phyloP scores from a whole-genome alignment of 2,797 vertebrate genomes.

The Scolopax bukidnonensis region DNA sequence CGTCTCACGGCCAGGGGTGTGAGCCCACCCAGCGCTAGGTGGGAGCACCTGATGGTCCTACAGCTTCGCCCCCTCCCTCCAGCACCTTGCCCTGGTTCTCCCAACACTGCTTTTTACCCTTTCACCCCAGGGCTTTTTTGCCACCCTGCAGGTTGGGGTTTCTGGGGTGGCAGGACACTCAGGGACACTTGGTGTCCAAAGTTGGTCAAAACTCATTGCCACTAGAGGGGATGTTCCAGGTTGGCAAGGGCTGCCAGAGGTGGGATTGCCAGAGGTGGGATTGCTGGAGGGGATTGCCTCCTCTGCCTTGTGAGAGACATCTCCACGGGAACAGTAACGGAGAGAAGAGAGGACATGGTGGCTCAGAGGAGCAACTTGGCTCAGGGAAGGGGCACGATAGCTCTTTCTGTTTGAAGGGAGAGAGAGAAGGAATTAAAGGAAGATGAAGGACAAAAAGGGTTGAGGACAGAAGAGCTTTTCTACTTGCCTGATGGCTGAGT shows the following conservation, averaged over 20 bases:
- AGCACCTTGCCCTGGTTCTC: fast-evolving
- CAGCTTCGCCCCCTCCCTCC: background rate
- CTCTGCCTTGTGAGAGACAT: background rate
- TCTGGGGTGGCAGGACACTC: fast-evolving
- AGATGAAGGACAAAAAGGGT: background rate
- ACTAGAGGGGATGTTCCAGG: background rate
- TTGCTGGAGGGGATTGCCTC: background rate
- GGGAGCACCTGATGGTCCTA: background rate
- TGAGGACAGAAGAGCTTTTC: background rate
- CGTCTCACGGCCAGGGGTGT: fast-evolving
- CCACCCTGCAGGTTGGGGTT: background rate
- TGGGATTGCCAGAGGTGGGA: background rate
- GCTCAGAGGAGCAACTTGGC: fast-evolving
- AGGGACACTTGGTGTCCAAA: fast-evolving
- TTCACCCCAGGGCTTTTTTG: fast-evolving
- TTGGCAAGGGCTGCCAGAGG: background rate
- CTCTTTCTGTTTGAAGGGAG: background rate
- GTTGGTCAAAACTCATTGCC: fast-evolving
- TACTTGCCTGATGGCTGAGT: background rate
- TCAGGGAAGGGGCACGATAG: fast-evolving
- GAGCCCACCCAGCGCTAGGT: background rate
- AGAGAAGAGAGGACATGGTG: background rate
- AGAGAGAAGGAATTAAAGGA: background rate
- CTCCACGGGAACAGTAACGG: fast-evolving
- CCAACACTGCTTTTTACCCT: fast-evolving